These are phyloP conservation scores for Pseudeuparius sepicola DNA, from an alignment of 2,888 invertebrate genomes.

Conservation along the genomic window DNA sequence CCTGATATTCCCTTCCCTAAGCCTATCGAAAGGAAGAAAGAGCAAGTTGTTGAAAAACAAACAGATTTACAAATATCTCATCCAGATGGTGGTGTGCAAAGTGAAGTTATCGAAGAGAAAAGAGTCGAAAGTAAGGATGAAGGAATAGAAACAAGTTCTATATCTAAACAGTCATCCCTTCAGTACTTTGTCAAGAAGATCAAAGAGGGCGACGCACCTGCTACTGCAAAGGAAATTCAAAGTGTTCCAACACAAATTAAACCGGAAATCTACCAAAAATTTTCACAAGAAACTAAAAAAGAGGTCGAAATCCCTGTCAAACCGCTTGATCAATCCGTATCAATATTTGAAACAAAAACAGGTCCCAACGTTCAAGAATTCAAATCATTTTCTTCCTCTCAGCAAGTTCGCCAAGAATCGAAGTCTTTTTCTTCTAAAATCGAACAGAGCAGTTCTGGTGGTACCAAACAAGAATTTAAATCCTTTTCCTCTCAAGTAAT, in stretches of 20 bases:
- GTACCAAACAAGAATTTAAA: slow-evolving; percentile 16
- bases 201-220: slow-evolving; percentile 40
- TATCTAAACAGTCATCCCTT: slow-evolving; percentile 53
- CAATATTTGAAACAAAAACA: slow-evolving; percentile 13
- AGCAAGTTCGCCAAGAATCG: slow-evolving; percentile 23
- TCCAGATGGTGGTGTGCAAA: slow-evolving; percentile 17
- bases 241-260: slow-evolving; percentile 33
- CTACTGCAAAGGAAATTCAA: slow-evolving; percentile 37
- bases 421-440: slow-evolving; percentile 22
- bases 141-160: slow-evolving; percentile 47
- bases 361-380: slow-evolving; percentile 15
- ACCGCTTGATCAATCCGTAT: slow-evolving; percentile 26
- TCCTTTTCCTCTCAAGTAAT: slow-evolving; percentile 14
- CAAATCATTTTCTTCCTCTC: slow-evolving; percentile 17
- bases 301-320: slow-evolving; percentile 30
- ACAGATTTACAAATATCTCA: slow-evolving; percentile 28
- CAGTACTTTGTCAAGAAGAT: slow-evolving; percentile 59
- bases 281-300: slow-evolving; percentile 23
- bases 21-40: slow-evolving; percentile 23
- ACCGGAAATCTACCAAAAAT: slow-evolving; percentile 39
- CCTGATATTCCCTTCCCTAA: slow-evolving; percentile 32
- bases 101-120: slow-evolving; percentile 25
- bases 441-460: slow-evolving; percentile 16
- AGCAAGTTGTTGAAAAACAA: slow-evolving; percentile 26
- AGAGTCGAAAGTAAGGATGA: slow-evolving; percentile 27